phyloP scores from a whole-genome alignment of 2,797 vertebrate genomes.

The Melanotaenia boesemani region DNA sequence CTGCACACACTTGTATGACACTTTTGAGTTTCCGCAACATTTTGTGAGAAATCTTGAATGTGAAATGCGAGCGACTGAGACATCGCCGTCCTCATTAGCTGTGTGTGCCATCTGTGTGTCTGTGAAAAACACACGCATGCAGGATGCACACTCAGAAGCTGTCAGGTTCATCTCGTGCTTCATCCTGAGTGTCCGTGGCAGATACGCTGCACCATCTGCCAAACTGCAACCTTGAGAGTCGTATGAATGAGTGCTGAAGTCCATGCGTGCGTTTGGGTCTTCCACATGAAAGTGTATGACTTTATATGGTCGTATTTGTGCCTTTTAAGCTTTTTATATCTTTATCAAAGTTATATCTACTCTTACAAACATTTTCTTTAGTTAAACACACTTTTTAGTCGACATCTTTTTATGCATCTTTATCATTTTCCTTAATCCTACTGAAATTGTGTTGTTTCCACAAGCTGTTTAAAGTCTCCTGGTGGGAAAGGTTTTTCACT shows the following conservation, averaged over 20 bases:
- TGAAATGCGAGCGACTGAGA: not conserved
- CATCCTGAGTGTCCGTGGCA: conserved; percentile 27
- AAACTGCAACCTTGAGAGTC: conserved; percentile 34
- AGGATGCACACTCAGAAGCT: not conserved
- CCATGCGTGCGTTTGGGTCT: conserved; percentile 1
- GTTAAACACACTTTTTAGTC: too few species aligned
- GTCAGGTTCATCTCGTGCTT: conserved; percentile 16
- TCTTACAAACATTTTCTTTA: too few species aligned
- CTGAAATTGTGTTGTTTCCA: too few species aligned
- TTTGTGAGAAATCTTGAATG: not conserved
- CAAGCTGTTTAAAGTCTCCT: too few species aligned
- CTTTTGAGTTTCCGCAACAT: not conserved
- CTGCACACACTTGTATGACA: too few species aligned
- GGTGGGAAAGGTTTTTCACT: too few species aligned
- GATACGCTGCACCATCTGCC: conserved; percentile 44
- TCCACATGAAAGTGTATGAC: not conserved
- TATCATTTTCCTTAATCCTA: too few species aligned
- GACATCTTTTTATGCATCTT: too few species aligned
- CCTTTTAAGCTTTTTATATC: too few species aligned
- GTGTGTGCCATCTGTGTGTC: conserved; percentile 10
- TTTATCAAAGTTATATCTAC: too few species aligned
- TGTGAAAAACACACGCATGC: conserved; percentile 1
- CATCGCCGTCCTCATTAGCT: not conserved
- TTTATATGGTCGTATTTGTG: too few species aligned
- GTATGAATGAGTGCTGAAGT: not conserved